A percentile compares a stretch with the other conserved stretches of the same genome.
Evolutionary conservation across 2,113 vertebrate genomes (phyloP).

Genomic region (Scomber japonicus): DNA sequence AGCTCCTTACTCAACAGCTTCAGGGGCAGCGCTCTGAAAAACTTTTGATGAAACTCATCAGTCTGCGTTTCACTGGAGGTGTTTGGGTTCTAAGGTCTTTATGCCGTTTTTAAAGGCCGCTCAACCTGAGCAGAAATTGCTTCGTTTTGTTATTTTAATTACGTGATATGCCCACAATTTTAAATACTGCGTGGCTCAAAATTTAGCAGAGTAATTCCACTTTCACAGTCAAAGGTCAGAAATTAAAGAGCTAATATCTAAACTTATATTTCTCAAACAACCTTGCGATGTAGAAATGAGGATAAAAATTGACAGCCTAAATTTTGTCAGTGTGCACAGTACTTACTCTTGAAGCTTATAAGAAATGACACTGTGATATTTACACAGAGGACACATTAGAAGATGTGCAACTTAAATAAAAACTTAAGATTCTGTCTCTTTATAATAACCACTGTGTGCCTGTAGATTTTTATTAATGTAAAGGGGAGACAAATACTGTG

Average conservation of each 20-base stretch:
- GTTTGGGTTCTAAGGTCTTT: background rate
- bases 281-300: too few relatives aligned
- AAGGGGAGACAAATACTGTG: slow-evolving; percentile 19
- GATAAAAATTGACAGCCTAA: too few relatives aligned
- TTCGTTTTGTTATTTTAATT: background rate
- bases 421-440: background rate
- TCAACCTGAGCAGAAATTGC: background rate
- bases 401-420: background rate
- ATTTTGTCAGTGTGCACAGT: background rate
- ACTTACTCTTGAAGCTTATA: background rate
- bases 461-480: background rate
- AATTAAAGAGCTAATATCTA: too few relatives aligned
- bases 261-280: too few relatives aligned
- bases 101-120: background rate
- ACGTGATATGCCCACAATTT: too few relatives aligned
- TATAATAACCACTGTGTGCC: background rate
- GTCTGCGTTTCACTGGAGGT: slow-evolving; percentile 12
- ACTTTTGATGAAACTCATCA: slow-evolving; percentile 37
- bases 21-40: slow-evolving; percentile 23
- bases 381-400: background rate
- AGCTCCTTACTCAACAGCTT: slow-evolving; percentile 49
- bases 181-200: background rate
- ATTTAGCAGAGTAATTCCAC: too few relatives aligned
- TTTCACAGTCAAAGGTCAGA: too few relatives aligned
- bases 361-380: slow-evolving; percentile 20